phyloP scores from a whole-genome alignment of 2,797 vertebrate genomes.

The Bufotes viridis region DNA sequence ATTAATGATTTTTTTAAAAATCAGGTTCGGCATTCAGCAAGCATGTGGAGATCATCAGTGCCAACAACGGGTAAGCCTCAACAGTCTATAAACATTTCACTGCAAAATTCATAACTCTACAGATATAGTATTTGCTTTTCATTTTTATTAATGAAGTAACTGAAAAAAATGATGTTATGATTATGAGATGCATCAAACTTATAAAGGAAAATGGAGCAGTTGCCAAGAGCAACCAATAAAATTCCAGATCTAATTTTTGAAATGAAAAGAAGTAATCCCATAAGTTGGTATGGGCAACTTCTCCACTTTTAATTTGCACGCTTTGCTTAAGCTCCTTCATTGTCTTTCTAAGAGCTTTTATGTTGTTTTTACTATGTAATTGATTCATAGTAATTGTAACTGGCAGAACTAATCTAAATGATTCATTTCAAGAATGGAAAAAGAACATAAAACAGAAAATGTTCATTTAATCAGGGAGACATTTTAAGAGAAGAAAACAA shows the following conservation, averaged over 20 bases:
- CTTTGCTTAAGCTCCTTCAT: neutral
- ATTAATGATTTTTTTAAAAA: too few relatives aligned
- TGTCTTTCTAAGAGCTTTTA: neutral
- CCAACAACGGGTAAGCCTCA: too few relatives aligned
- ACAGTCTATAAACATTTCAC: too few relatives aligned
- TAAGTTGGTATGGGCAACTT: too few relatives aligned
- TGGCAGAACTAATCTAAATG: neutral
- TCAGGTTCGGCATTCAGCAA: too few relatives aligned
- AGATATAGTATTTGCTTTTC: too few relatives aligned
- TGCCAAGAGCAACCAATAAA: neutral
- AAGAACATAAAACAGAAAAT: neutral
- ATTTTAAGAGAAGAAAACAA: neutral
- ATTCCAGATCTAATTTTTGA: neutral
- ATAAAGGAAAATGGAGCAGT: neutral
- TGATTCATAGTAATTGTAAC: neutral
- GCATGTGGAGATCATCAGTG: too few relatives aligned
- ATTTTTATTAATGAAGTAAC: neutral
- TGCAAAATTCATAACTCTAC: too few relatives aligned
- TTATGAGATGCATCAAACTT: too few relatives aligned
- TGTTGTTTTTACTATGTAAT: neutral
- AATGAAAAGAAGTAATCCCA: too few relatives aligned
- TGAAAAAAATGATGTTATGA: neutral
- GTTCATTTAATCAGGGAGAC: slow-evolving; percentile 29
- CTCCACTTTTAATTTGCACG: neutral
- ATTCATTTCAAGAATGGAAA: neutral